A percentile compares a stretch with the other conserved stretches of the same genome.
These are phyloP conservation scores for Phanerotoma sp. DNA, from an alignment of 2,888 invertebrate genomes.

Conservation along the genomic window DNA sequence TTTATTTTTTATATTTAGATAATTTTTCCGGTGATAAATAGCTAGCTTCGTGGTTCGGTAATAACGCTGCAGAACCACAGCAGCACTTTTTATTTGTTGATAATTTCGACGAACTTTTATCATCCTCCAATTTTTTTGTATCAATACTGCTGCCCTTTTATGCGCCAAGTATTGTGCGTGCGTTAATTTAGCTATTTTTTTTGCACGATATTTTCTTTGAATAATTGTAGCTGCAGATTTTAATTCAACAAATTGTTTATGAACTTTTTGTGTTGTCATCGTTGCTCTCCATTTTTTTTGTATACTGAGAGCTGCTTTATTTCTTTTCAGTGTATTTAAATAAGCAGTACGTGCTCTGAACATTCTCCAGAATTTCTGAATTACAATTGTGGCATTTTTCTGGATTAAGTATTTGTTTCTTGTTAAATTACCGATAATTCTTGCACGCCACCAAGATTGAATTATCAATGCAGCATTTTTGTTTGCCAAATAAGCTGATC, in stretches of 20 bases:
- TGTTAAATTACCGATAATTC: constrained; percentile 37
- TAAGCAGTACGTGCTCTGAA: constrained; percentile 26
- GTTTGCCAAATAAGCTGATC: constrained; percentile 23
- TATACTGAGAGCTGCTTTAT: constrained; percentile 30
- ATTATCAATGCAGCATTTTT: constrained; percentile 35
- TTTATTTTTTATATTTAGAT: constrained; percentile 44
- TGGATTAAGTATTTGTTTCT: constrained; percentile 43
- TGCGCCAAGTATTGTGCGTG: constrained; percentile 25
- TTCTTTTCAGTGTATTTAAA: constrained; percentile 2
- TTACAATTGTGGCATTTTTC: constrained; percentile 39
- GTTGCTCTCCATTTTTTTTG: constrained; percentile 51
- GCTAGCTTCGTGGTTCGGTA: constrained; percentile 29
- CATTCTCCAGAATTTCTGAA: constrained; percentile 49
- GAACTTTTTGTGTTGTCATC: constrained; percentile 10
- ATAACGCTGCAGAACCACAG: constrained; percentile 34
- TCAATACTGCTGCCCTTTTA: constrained; percentile 44
- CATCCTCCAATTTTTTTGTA: constrained; percentile 56
- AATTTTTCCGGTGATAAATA: constrained; percentile 17
- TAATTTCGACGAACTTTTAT: constrained; percentile 19
- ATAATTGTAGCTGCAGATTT: constrained; percentile 50
- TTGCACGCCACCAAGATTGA: constrained; percentile 46
- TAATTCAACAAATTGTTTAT: constrained; percentile 16
- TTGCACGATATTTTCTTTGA: constrained; percentile 57
- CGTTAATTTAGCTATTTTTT: constrained; percentile 30
- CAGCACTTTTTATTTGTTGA: constrained; percentile 31